phyloP scores from a whole-genome alignment of 2,113 vertebrate species.

The Cygnus buccinator region DNA sequence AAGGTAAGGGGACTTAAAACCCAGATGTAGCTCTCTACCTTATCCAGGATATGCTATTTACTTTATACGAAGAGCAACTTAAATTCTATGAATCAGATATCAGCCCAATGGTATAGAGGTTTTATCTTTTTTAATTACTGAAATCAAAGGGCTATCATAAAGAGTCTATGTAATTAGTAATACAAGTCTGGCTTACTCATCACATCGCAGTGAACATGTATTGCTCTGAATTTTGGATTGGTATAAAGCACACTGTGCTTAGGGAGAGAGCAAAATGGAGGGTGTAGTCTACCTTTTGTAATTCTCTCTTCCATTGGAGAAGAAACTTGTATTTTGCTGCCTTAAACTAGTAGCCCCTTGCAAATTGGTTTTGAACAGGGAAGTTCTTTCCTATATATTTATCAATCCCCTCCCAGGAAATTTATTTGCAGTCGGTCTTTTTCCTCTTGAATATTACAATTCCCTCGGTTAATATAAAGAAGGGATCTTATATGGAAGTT shows the following conservation, averaged over 20 bases:
- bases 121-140: background rate
- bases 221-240: background rate
- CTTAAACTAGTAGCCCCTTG: background rate
- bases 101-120: background rate
- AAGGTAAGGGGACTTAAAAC: background rate
- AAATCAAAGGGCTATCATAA: background rate
- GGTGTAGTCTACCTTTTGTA: background rate
- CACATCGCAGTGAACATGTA: background rate
- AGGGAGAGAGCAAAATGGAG: background rate
- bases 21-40: background rate
- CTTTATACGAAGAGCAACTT: background rate
- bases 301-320: background rate
- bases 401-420: background rate
- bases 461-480: background rate
- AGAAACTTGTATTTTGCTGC: background rate
- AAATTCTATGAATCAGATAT: background rate
- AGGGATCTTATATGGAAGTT: background rate
- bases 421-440: background rate
- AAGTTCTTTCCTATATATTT: background rate
- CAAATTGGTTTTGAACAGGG: background rate
- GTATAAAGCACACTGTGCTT: background rate
- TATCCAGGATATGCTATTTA: background rate
- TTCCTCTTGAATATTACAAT: background rate
- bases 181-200: background rate
- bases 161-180: background rate